Evolutionary conservation across 2,888 invertebrate genomes (phyloP).

Genomic region (Tenthredo distinguenda): DNA sequence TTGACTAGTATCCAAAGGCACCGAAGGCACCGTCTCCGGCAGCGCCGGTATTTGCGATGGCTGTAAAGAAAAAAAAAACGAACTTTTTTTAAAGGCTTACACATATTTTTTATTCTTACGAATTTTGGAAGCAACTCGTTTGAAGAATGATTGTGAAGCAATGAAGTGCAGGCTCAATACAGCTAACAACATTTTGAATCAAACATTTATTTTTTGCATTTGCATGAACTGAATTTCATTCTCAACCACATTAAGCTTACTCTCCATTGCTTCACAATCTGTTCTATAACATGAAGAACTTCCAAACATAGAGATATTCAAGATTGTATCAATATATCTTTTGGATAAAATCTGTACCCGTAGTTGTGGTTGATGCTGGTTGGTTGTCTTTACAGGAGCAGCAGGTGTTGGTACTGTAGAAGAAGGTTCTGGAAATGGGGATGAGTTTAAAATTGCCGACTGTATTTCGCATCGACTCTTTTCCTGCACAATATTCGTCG

Average conservation of each 20-base stretch:
- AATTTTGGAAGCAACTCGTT: not conserved
- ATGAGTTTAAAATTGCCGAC: not conserved
- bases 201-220: not conserved
- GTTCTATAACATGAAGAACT: not conserved
- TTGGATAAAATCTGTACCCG: slow-evolving; percentile 61
- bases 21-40: slow-evolving; percentile 60
- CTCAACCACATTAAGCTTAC: not conserved
- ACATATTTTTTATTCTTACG: not conserved
- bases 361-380: slow-evolving; percentile 64
- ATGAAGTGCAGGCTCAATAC: not conserved
- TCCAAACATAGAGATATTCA: not conserved
- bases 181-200: not conserved
- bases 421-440: slow-evolving; percentile 56
- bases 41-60: slow-evolving; percentile 61
- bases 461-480: slow-evolving; percentile 15
- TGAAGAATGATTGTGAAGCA: not conserved
- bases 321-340: not conserved
- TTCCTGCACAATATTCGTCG: not conserved
- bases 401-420: slow-evolving; percentile 59
- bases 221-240: not conserved
- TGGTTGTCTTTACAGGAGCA: slow-evolving; percentile 60
- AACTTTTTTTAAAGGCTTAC: not conserved
- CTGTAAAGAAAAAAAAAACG: slow-evolving; percentile 49
- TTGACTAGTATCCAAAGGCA: slow-evolving; percentile 58
- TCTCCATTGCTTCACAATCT: not conserved